Evolutionary conservation across 2,888 invertebrate species (phyloP).

Genomic region (Podabrus alpinus): DNA sequence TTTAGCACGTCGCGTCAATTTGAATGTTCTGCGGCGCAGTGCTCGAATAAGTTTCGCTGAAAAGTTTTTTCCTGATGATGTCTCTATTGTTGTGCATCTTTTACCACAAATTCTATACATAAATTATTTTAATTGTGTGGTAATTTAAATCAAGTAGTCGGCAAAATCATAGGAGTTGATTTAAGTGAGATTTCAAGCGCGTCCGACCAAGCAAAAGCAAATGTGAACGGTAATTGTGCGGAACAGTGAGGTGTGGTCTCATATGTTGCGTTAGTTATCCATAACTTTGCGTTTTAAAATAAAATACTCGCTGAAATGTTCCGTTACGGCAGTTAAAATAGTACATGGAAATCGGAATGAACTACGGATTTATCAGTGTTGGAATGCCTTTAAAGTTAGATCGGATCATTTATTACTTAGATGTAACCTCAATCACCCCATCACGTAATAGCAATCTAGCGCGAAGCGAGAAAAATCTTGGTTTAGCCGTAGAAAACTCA

Average conservation of each 20-base stretch:
- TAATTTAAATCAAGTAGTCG: conserved; percentile 21
- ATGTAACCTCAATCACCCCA: background rate
- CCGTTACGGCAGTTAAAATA: conserved; percentile 21
- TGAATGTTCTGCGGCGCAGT: background rate
- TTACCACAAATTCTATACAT: background rate
- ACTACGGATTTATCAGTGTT: conserved; percentile 20
- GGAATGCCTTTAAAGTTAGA: conserved; percentile 27
- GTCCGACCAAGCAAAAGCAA: conserved; percentile 39
- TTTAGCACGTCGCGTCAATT: background rate
- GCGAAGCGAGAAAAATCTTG: background rate
- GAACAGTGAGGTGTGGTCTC: conserved; percentile 47
- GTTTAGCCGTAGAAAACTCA: background rate
- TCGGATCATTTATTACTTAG: conserved; percentile 14
- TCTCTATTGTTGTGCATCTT: background rate
- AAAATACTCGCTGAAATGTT: conserved; percentile 25
- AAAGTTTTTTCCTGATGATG: background rate
- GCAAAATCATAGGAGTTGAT: conserved; percentile 37
- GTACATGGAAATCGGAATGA: conserved; percentile 9
- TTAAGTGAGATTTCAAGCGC: conserved; percentile 42
- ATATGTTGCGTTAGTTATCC: conserved; percentile 32
- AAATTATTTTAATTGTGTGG: conserved; percentile 6
- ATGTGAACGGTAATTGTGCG: conserved; percentile 45
- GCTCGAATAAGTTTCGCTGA: background rate
- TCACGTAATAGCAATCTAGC: conserved; percentile 1
- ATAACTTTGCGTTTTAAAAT: conserved; percentile 21